Conservation (phyloP, 2,797 vertebrate species). For the Australoheros facetus region DNA sequence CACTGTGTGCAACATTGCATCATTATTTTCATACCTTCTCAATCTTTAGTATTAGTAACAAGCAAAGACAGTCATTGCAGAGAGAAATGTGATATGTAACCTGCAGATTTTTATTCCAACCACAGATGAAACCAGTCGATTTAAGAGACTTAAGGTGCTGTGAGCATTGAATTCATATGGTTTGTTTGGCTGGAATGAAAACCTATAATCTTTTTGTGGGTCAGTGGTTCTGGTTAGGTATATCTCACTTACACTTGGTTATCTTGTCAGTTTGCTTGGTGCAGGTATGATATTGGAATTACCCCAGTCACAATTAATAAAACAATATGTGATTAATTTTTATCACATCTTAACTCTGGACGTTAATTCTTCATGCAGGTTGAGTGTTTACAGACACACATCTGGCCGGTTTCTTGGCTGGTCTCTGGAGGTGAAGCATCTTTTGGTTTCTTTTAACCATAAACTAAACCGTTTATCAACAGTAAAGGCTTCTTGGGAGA, state of each 20-base stretch:
- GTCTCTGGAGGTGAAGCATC: not conserved
- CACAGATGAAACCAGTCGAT: not conserved
- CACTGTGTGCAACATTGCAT: not conserved
- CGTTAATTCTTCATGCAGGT: slow-evolving; percentile 14
- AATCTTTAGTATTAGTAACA: slow-evolving; percentile 6
- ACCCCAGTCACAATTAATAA: slow-evolving; percentile 14
- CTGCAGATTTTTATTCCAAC: slow-evolving; percentile 20
- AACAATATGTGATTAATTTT: slow-evolving; percentile 8
- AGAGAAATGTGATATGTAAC: not conserved
- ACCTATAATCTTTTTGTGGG: not conserved
- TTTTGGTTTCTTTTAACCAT: not conserved
- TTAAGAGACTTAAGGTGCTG: not conserved
- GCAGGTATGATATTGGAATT: slow-evolving; percentile 8
- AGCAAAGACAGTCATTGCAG: slow-evolving; percentile 26
- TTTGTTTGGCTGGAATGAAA: not conserved
- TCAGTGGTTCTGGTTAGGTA: not conserved
- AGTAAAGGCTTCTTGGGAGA: not conserved
- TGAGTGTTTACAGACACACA: not conserved
- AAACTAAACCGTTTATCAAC: not conserved
- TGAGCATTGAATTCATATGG: not conserved
- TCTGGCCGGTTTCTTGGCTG: not conserved
- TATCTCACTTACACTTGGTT: not conserved
- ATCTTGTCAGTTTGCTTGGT: slow-evolving; percentile 18
- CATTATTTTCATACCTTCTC: not conserved
- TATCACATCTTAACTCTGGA: not conserved